Evolutionary conservation across 2,797 vertebrate species (phyloP).

Genomic region (Fundulus diaphanus): DNA sequence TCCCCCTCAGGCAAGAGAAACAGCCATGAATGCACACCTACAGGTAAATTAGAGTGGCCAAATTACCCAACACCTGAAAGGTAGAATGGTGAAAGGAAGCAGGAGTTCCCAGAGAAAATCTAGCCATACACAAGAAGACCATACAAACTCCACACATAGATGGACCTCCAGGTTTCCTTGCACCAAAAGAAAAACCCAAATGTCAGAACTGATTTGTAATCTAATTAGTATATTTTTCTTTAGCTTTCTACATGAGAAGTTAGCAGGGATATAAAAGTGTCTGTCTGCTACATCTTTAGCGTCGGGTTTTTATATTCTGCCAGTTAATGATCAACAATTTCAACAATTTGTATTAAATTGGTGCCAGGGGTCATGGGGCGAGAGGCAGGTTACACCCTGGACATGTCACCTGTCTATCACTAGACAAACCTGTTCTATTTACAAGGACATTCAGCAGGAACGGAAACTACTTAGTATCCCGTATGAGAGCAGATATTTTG

Average conservation of each 20-base stretch:
- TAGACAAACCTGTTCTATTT: not conserved
- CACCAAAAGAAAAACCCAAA: not conserved
- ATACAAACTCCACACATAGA: not conserved
- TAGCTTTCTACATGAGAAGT: not conserved
- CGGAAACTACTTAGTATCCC: too few species aligned
- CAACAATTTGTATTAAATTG: too few species aligned
- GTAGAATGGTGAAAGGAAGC: not conserved
- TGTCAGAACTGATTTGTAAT: not conserved
- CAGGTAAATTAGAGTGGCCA: not conserved
- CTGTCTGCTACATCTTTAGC: too few species aligned
- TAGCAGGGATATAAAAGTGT: too few species aligned
- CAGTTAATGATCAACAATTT: too few species aligned
- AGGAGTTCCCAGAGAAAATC: not conserved
- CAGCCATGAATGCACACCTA: not conserved
- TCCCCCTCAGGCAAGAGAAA: too few species aligned
- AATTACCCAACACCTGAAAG: not conserved
- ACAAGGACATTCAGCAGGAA: not conserved
- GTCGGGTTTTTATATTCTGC: too few species aligned
- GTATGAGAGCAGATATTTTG: not conserved
- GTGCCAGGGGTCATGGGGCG: too few species aligned
- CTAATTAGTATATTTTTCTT: not conserved
- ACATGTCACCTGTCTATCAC: not conserved
- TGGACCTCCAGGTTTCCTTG: not conserved
- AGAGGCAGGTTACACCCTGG: too few species aligned
- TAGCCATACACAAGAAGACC: not conserved